These are phyloP conservation scores for Epicampocera succincta DNA, from an alignment of 2,888 invertebrate species.

Conservation along the genomic window DNA sequence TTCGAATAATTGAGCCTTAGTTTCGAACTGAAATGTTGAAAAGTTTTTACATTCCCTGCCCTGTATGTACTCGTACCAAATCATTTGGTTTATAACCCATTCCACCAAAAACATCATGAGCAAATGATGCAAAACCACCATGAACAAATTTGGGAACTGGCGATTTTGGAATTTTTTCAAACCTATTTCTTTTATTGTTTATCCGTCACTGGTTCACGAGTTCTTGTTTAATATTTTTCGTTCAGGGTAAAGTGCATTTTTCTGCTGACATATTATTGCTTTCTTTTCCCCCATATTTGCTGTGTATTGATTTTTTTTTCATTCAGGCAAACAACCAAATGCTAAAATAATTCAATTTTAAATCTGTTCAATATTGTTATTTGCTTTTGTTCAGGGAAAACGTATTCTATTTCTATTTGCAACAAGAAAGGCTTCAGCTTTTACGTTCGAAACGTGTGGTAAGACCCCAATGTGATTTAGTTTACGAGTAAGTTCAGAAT, in stretches of 20 bases:
- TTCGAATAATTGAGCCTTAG: too few species aligned
- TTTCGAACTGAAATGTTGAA: too few species aligned
- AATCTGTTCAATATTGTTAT: slow-evolving; percentile 4
- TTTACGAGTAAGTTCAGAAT: background rate
- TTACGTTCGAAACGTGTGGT: slow-evolving; percentile 23
- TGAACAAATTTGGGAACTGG: too few species aligned
- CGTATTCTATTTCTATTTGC: slow-evolving; percentile 23
- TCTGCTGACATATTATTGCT: background rate
- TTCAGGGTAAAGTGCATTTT: background rate
- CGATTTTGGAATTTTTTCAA: background rate
- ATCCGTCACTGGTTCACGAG: slow-evolving; percentile 17
- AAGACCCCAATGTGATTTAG: slow-evolving; percentile 31
- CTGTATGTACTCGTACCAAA: too few species aligned
- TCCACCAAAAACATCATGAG: too few species aligned
- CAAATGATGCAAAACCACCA: too few species aligned
- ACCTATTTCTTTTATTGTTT: slow-evolving; percentile 1
- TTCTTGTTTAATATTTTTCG: too few species aligned
- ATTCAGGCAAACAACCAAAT: slow-evolving; percentile 20
- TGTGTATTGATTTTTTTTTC: slow-evolving; percentile 39
- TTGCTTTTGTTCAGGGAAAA: slow-evolving; percentile 16
- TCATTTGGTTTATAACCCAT: too few species aligned
- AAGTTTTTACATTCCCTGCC: too few species aligned
- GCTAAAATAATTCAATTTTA: slow-evolving; percentile 37
- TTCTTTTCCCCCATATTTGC: slow-evolving; percentile 9
- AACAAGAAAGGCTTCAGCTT: slow-evolving; percentile 57